Conservation (phyloP, 2,797 vertebrate species). For the Sebastes iracundus region DNA sequence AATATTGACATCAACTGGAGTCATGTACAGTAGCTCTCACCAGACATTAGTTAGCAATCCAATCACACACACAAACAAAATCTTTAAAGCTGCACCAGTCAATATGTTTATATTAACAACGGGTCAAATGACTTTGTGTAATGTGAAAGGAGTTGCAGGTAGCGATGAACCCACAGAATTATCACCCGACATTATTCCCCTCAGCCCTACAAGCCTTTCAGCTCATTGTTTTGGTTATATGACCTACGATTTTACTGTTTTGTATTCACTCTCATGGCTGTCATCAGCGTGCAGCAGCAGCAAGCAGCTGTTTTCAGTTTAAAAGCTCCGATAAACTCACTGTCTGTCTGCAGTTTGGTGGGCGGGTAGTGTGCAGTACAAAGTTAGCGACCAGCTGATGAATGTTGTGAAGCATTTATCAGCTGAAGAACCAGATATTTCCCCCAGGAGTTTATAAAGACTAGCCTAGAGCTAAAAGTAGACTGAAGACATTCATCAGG, state of each 20-base stretch:
- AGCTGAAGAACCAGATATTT: not conserved
- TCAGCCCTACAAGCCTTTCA: not conserved
- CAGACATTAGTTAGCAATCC: slow-evolving; percentile 22
- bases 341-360: too few relatives aligned
- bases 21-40: slow-evolving; percentile 1
- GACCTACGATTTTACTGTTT: not conserved
- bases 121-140: not conserved
- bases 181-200: not conserved
- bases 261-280: not conserved
- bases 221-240: not conserved
- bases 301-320: not conserved
- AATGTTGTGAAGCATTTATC: not conserved
- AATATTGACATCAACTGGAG: slow-evolving; percentile 33
- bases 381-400: not conserved
- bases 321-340: not conserved
- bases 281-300: not conserved
- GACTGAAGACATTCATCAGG: not conserved
- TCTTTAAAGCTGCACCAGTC: slow-evolving; percentile 27
- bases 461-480: not conserved
- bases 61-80: slow-evolving; percentile 13
- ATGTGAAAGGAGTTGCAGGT: not conserved
- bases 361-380: too few relatives aligned
- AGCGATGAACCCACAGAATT: not conserved
- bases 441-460: not conserved
- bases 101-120: slow-evolving; percentile 40